phyloP scores from a whole-genome alignment of 1,140 invertebrate species.

The Lepidotrigona ventralis region DNA sequence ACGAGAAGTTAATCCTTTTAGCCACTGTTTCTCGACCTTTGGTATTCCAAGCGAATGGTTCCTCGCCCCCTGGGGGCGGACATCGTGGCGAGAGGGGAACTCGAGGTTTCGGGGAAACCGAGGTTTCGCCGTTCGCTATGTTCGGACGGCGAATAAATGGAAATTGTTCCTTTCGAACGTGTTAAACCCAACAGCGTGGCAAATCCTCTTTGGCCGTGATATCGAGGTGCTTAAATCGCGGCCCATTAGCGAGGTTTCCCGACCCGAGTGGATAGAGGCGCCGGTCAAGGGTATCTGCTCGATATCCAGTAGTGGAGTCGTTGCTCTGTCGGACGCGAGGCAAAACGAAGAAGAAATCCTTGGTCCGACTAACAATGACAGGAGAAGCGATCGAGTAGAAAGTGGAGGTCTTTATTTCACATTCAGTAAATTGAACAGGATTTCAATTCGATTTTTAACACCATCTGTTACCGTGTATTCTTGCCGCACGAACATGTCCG shows the following conservation, averaged over 20 bases:
- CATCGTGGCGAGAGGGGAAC: background rate
- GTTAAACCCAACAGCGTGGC: background rate
- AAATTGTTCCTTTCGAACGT: background rate
- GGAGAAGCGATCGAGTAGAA: no score
- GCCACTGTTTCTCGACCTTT: slow-evolving; percentile 3
- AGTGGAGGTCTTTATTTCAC: no score
- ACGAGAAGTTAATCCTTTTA: slow-evolving; percentile 41
- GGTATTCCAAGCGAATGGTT: background rate
- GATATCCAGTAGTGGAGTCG: background rate
- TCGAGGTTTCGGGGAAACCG: background rate
- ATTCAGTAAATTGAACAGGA: no score
- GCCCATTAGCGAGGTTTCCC: background rate
- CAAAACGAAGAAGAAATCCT: background rate
- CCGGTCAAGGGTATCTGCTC: background rate
- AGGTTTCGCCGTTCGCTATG: no score
- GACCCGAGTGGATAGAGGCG: background rate
- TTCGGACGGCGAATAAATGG: background rate
- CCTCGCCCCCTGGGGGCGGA: background rate
- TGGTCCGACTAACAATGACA: background rate
- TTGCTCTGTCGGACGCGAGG: background rate
- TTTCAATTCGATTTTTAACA: no score
- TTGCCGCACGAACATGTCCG: no score
- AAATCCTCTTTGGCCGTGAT: background rate
- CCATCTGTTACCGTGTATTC: no score
- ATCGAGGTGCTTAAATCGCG: background rate